Base-by-base conservation (phyloP, 2,113 vertebrate species). In the Myocastor coypus region DNA sequence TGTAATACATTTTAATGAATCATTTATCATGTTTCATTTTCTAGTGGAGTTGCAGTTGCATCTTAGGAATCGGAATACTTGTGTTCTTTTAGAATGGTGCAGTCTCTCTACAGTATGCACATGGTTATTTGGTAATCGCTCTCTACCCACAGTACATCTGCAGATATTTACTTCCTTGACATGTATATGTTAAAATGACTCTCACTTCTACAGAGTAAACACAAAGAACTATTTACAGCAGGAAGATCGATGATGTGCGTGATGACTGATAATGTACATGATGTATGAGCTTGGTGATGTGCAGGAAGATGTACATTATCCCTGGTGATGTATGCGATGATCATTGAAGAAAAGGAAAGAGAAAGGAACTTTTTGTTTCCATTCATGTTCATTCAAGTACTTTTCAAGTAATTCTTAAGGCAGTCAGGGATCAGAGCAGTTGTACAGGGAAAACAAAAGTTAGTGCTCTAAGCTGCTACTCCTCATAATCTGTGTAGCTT, bases 1-100 rank as follows among this genome's bases (percentile, higher is more conserved):
- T 83, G 9, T 83, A 71, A 81, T 16, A 16, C 0, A 7, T 81
- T 89, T 94, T 92, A 78, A 82, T 81, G 40, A 96, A 97, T 46
- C 0, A 92, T 46, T 95, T 16, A 86, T 94, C 91, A 71, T 88
- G 26, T 92, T 94, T 80, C 61, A 34, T 80, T 93, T 95, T 94
- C 63, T 32, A 87, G n/a, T 55, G 82, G 50, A 32, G 4, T 71
- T 96, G 46, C 13, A 92, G 26, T 87, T 85, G 84, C 6, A 68
- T 83, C 88, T 96, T 93, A 78, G 68, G 26, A 19, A 52, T 89
- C 52, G 7, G 46, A 20, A n/a, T 88, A 95, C 83, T 32, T 4
- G 24, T 42, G 30, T 84, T 87, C 24, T n/a, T 26, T 61, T 37
- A 73, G n/a, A 89, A 63, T 6, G 61, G 2, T 71, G 89, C 50